Evolutionary conservation across 2,888 invertebrate genomes (phyloP).

Genomic region (Drosophila maculinotata): DNA sequence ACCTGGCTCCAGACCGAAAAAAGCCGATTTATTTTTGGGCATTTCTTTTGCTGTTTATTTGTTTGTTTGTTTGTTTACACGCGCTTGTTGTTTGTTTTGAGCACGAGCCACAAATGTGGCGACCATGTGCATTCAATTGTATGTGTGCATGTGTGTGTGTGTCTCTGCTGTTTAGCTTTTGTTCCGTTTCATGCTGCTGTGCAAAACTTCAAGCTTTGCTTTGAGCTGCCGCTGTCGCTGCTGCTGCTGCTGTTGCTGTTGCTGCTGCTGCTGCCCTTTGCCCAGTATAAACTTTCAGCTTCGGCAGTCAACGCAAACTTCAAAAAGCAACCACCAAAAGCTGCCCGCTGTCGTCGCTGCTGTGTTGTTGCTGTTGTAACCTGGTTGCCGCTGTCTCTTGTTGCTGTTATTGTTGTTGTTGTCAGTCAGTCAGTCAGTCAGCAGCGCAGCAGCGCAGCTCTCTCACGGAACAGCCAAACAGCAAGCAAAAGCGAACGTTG

Average conservation of each 20-base stretch:
- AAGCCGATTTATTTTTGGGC: conserved; percentile 42
- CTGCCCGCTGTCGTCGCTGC: conserved; percentile 32
- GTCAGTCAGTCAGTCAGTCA: conserved; percentile 22
- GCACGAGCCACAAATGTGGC: conserved; percentile 53
- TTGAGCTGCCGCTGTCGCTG: conserved; percentile 22
- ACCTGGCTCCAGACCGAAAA: conserved; percentile 42
- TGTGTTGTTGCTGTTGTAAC: conserved; percentile 55
- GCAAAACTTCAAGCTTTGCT: conserved; percentile 48
- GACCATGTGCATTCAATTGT: conserved; percentile 22
- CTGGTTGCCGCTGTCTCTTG: conserved; percentile 28
- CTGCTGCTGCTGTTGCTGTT: conserved; percentile 15
- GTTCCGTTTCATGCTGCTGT: conserved; percentile 31
- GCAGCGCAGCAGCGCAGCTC: conserved; percentile 45
- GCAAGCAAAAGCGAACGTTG: conserved; percentile 57
- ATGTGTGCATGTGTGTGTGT: conserved; percentile 5
- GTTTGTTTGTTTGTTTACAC: conserved; percentile 72
- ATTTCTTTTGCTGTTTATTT: conserved; percentile 43
- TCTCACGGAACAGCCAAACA: conserved; percentile 47
- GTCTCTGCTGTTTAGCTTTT: conserved; percentile 41
- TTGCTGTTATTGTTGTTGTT: conserved; percentile 36
- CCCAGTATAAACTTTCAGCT: conserved; percentile 29
- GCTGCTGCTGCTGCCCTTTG: conserved; percentile 21
- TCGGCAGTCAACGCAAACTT: conserved; percentile 37
- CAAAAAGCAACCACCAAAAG: conserved; percentile 64
- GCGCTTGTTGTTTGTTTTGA: conserved; percentile 56